These are phyloP conservation scores for Pao palembangensis DNA, from an alignment of 2,113 vertebrate genomes.

Conservation along the genomic window DNA sequence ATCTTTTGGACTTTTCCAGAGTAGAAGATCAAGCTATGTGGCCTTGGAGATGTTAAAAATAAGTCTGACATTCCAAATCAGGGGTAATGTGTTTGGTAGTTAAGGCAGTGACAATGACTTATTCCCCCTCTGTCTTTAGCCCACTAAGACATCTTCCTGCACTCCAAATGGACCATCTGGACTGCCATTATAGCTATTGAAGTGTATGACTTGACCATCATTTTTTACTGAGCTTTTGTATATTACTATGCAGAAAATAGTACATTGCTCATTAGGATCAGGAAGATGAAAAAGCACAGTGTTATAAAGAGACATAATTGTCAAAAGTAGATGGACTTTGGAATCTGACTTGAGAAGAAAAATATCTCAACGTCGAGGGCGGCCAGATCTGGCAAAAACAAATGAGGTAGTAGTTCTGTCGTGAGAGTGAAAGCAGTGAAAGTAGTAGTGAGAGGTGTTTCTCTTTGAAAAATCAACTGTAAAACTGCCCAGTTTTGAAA, in stretches of 20 bases:
- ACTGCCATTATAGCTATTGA: constrained; percentile 55
- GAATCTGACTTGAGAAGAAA: constrained; percentile 10
- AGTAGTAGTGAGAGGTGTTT: constrained; percentile 17
- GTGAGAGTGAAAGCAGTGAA: background rate
- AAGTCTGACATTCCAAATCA: constrained; percentile 49
- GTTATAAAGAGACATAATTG: constrained; percentile 60
- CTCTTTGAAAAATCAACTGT: constrained; percentile 29
- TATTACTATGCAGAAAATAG: constrained; percentile 57
- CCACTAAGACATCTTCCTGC: constrained; percentile 34
- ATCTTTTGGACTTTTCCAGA: constrained; percentile 44
- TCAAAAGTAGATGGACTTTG: constrained; percentile 42
- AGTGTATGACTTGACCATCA: constrained; percentile 50
- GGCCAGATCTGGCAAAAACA: background rate
- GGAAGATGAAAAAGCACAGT: constrained; percentile 49
- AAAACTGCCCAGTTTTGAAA: constrained; percentile 47
- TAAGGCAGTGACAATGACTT: constrained; percentile 66
- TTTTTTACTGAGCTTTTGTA: constrained; percentile 50
- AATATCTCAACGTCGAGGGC: background rate
- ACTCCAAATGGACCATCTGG: constrained; percentile 72
- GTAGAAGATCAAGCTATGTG: constrained; percentile 40
- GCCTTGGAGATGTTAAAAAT: constrained; percentile 52
- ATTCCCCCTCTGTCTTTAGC: constrained; percentile 49
- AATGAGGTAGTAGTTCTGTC: no score
- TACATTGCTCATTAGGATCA: constrained; percentile 45
- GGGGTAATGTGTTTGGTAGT: constrained; percentile 69